Evolutionary conservation across 2,797 vertebrate genomes (phyloP), one percentile per base, ranked within the genome.

Genomic region (Helostoma temminkii): DNA sequence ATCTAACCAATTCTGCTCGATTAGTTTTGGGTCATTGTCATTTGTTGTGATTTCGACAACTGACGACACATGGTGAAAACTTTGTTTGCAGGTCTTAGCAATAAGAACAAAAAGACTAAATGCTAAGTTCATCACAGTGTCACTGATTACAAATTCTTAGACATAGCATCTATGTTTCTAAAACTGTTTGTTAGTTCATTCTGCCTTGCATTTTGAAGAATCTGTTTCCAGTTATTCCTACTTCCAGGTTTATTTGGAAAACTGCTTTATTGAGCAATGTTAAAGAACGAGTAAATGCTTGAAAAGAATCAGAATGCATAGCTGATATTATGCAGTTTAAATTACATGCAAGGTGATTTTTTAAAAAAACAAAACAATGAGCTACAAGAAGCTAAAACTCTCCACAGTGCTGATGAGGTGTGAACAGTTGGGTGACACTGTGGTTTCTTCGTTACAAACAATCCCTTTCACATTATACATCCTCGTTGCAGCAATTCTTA

Each of bases 251-350:
- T 32, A 49, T 9, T 28, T n/a, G n/a, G n/a, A n/a, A n/a, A n/a
- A n/a, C 24, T 9, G 19, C 22, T 55, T 55, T 26, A 65, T 55
- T 25, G 43, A 76, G 43, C 56, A 37, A 49, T 48, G 43, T 45
- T 26, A 36, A n/a, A 26, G 22, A 43, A 22, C 22, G 26, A 41
- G 30, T 10, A 55, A 54, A 48, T 55, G 28, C 30, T 30, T 62
- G 37, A 24, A 36, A 60, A 15, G 2, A 49, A 39, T 14, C 28
- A 4, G 12, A 34, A 34, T 34, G 32, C 32, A 15, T 5, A 21
- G 39, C 5, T 39, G 22, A 49, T 18, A 34, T 14, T 11, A 26
- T 14, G 21, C 16, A 24, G 19, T 24, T 37, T 53, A 6, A 39
- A 65, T 9, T 36, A 4, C 14, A 16, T 34, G 21, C 12, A 54